These are phyloP conservation scores for Melanotaenia duboulayi DNA, from an alignment of 2,113 vertebrate genomes.

Conservation along the genomic window DNA sequence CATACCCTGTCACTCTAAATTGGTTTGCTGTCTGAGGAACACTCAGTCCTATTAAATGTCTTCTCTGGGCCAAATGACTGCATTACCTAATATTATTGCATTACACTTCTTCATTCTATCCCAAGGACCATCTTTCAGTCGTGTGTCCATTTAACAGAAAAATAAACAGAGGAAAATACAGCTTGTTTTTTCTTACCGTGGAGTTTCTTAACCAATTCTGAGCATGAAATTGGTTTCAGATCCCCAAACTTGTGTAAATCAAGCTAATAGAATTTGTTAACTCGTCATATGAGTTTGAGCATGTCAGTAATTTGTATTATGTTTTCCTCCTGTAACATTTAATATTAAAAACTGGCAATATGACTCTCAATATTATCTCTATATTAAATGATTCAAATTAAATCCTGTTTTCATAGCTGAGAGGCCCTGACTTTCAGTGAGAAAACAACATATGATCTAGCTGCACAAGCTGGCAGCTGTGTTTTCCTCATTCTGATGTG, in stretches of 20 bases:
- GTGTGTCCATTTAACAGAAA: slow-evolving; percentile 9
- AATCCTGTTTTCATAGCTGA: not conserved
- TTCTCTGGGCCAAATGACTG: slow-evolving; percentile 30
- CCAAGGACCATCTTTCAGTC: not conserved
- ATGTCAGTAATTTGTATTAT: not conserved
- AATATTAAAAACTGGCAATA: not conserved
- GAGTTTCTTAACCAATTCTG: not conserved
- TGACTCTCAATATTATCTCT: slow-evolving; percentile 1
- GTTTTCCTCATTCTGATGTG: slow-evolving; percentile 42
- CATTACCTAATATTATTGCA: slow-evolving; percentile 14
- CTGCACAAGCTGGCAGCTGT: not conserved
- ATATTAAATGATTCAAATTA: not conserved
- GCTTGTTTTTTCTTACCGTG: slow-evolving; percentile 2
- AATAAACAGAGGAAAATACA: not conserved
- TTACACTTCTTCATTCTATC: slow-evolving; percentile 17
- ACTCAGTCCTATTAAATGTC: slow-evolving; percentile 46
- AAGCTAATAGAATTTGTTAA: not conserved
- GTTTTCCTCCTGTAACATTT: not conserved
- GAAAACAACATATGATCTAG: not conserved
- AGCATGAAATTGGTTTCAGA: slow-evolving; percentile 11
- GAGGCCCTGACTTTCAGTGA: not conserved
- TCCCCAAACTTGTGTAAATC: not conserved
- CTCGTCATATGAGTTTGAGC: slow-evolving; percentile 6
- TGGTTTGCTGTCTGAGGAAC: slow-evolving; percentile 25
- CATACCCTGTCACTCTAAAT: slow-evolving; percentile 30